A percentile compares a stretch with the other conserved stretches of the same genome.
These are phyloP conservation scores for Atethmia centrago DNA, from an alignment of 2,888 invertebrate species.

Conservation along the genomic window DNA sequence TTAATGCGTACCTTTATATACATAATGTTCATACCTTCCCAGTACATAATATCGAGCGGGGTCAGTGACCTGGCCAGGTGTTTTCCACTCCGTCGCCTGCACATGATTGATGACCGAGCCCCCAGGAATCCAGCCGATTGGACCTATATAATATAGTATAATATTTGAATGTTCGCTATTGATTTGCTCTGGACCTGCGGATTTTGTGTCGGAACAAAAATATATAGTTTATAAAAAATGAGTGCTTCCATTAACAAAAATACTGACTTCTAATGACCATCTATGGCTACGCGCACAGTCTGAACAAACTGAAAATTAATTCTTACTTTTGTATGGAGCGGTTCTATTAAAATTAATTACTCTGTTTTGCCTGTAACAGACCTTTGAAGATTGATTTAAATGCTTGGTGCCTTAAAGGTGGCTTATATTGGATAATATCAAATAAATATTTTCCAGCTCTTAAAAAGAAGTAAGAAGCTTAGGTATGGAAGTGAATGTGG, in stretches of 20 bases:
- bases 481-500: no score
- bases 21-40: conserved; percentile 1
- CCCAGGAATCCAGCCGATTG: conserved; percentile 43
- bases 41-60: conserved; percentile 47
- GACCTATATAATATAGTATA: conserved; percentile 35
- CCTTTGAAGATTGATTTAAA: background rate
- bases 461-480: no score
- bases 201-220: background rate
- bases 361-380: background rate
- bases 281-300: background rate
- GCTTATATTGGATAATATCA: no score
- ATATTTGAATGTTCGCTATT: conserved; percentile 51
- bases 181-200: conserved; percentile 41
- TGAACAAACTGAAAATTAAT: background rate
- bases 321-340: background rate
- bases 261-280: background rate
- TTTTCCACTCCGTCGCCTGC: conserved; percentile 60
- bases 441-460: no score
- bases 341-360: background rate
- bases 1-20: background rate
- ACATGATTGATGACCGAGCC: conserved; percentile 63
- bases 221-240: background rate
- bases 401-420: background rate
- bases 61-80: conserved; percentile 65
- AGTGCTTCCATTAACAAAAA: background rate